phyloP scores from a whole-genome alignment of 2,113 vertebrate species.

The Trichomycterus rosablanca region DNA sequence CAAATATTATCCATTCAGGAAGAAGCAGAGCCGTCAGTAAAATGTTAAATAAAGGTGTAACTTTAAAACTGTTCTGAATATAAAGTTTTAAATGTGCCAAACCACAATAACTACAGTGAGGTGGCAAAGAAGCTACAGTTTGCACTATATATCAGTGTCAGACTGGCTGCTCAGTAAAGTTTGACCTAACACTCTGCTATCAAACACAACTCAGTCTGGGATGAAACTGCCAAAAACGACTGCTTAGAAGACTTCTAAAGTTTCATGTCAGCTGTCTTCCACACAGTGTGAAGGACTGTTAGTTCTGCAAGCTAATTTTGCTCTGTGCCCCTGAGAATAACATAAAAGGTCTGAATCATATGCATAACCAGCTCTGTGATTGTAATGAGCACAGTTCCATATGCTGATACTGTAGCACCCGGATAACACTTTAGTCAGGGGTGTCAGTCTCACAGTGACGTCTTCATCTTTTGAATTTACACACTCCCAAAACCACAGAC shows the following conservation, averaged over 20 bases:
- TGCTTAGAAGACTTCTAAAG: constrained; percentile 3
- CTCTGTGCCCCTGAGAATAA: not conserved
- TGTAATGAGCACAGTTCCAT: constrained; percentile 4
- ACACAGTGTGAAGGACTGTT: not conserved
- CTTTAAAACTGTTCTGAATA: not conserved
- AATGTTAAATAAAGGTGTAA: constrained; percentile 2
- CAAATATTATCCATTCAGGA: no score
- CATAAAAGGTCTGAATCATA: not conserved
- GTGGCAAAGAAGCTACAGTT: no score
- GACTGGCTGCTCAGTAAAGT: no score
- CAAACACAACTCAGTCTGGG: not conserved
- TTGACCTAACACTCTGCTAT: not conserved
- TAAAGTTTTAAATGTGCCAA: no score
- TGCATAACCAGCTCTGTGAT: not conserved
- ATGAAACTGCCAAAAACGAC: not conserved
- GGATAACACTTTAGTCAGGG: not conserved
- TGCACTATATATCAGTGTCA: no score
- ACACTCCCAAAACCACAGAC: not conserved
- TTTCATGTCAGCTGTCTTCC: constrained; percentile 1
- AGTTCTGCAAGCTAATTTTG: constrained; percentile 1
- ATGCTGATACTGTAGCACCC: not conserved
- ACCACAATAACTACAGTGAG: no score
- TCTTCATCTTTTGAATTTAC: not conserved
- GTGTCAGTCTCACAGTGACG: constrained; percentile 10
- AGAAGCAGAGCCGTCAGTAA: constrained; percentile 51